Evolutionary conservation across 1,140 invertebrate species (phyloP).

Genomic region (Nylanderia fulva): DNA sequence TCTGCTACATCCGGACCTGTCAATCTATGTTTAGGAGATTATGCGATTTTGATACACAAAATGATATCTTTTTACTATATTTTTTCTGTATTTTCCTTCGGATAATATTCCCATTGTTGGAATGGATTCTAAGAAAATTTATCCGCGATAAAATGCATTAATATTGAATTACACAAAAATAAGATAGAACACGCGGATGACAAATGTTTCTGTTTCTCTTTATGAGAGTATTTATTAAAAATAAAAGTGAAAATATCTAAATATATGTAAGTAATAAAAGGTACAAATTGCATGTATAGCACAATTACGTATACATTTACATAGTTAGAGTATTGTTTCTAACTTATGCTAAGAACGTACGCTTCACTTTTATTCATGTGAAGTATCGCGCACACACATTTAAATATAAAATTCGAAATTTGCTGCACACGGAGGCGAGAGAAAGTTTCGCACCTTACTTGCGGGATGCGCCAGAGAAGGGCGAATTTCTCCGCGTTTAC

Average conservation of each 20-base stretch:
- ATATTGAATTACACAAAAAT: neutral
- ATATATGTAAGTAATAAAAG: neutral
- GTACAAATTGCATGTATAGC: neutral
- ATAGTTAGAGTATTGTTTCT: neutral
- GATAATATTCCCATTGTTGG: neutral
- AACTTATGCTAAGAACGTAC: neutral
- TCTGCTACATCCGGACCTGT: no score
- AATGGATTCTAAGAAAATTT: neutral
- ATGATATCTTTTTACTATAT: neutral
- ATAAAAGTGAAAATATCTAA: neutral
- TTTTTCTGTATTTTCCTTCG: neutral
- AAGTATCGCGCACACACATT: neutral
- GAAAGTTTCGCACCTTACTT: conserved; percentile 10
- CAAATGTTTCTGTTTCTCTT: neutral
- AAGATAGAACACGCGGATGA: neutral
- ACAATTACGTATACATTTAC: neutral
- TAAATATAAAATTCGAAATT: neutral
- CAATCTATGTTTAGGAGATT: no score
- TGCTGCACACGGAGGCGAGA: neutral
- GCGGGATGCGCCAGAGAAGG: neutral
- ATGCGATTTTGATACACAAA: no score
- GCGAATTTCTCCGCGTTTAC: conserved; percentile 49
- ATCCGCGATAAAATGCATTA: neutral
- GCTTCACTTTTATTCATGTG: neutral
- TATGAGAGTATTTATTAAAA: neutral